A percentile compares a stretch with the other conserved stretches of the same genome.
These are phyloP conservation scores for Pangasius mekongensis DNA, from an alignment of 2,797 vertebrate genomes.

Conservation along the genomic window DNA sequence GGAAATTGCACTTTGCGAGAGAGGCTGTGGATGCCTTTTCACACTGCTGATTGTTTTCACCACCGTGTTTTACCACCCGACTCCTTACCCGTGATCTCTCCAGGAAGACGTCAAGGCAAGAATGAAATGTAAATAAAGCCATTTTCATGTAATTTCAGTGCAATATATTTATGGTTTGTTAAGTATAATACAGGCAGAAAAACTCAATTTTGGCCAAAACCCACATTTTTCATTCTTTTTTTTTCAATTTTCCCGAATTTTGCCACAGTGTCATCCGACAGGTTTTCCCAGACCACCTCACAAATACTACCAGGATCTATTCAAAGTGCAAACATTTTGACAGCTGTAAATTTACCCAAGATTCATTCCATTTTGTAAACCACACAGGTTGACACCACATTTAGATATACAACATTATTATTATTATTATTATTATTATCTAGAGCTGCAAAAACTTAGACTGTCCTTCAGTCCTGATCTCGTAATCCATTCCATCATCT, in stretches of 20 bases:
- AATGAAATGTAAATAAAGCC: background rate
- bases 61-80: background rate
- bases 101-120: background rate
- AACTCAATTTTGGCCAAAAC: too few species aligned
- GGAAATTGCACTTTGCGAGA: background rate
- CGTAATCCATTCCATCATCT: conserved; percentile 13
- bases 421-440: conserved; percentile 1
- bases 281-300: background rate
- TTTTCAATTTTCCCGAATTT: background rate
- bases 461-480: conserved; percentile 29
- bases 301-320: conserved; percentile 27
- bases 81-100: background rate
- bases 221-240: background rate
- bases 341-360: conserved; percentile 29
- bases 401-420: conserved; percentile 26
- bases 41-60: background rate
- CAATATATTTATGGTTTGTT: background rate
- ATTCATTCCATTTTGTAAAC: conserved; percentile 32
- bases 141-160: background rate
- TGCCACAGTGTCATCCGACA: background rate
- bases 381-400: conserved; percentile 36
- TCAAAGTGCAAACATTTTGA: conserved; percentile 50
- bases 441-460: conserved; percentile 4
- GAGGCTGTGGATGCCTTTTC: background rate
- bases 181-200: background rate